Base-by-base conservation (phyloP, 2,797 vertebrate genomes). In the Microctenopoma lineatum region DNA sequence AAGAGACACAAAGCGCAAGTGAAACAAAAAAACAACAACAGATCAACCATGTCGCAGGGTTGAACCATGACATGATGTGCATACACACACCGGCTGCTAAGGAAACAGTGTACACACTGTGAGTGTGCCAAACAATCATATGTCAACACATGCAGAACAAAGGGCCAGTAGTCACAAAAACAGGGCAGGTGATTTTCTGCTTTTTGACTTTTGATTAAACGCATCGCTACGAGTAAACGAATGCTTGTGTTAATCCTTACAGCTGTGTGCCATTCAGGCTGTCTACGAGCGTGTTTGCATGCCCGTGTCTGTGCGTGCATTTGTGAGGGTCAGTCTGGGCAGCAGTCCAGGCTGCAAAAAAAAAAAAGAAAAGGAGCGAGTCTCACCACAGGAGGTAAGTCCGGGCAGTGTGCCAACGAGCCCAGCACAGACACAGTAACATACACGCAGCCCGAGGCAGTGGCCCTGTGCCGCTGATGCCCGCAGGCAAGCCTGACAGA, bases 341-440 rank as follows among this genome's bases (percentile, higher is more conserved):
- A 87, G 45, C 45, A 48, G 61, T 86, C 90, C 89, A 92, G 86
- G 70, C 85, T 80, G 75, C 83, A 63, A 61, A 77, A 83, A 21
- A 21, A 21, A 21, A 21, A 21, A 85, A 83, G 80, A 87, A 85
- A 89, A 86, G 84, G 60, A 83, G 76, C 81, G 87, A 84, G 80
- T 85, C 90, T 89, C 86, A 83, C 87, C 73, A 83, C 85, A 88
- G 84, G 89, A 88, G 87, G 81, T 83, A 70, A 73, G 66, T 79
- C 85, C 65, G 80, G 91, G 89, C 84, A 73, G 21, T 10, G 70
- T 76, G 89, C 89, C 88, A 90, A 71, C 80, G 84, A 72, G 62
- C 46, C 71, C 26, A 11, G 3, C 56, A 46, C 18, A 26, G 42
- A 62, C 68, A 57, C 41, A 69, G 47, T 58, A 55, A 48, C 36